A percentile compares a stretch with the other conserved stretches of the same genome.
Evolutionary conservation across 2,888 invertebrate species (phyloP).

Genomic region (Dilophus febrilis): DNA sequence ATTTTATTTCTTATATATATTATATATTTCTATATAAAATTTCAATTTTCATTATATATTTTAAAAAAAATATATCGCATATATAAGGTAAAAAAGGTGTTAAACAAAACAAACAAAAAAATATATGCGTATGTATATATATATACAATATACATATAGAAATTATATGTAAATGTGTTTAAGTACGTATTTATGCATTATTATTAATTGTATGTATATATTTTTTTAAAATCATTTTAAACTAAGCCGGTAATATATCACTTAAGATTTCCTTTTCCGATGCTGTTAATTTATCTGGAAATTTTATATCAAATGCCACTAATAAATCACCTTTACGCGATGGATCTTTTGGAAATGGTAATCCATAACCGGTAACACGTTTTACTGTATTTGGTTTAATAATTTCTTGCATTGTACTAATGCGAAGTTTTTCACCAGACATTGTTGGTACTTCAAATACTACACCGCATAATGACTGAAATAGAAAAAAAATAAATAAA

Average conservation of each 20-base stretch:
- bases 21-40: too few species aligned
- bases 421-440: slow-evolving; percentile 65
- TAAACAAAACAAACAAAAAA: too few species aligned
- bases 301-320: slow-evolving; percentile 89
- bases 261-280: slow-evolving; percentile 76
- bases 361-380: slow-evolving; percentile 77
- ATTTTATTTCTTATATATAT: too few species aligned
- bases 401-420: slow-evolving; percentile 67
- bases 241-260: slow-evolving; percentile 55
- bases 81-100: too few species aligned
- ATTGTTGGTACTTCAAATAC: slow-evolving; percentile 83
- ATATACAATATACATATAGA: too few species aligned
- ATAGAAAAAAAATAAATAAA: slow-evolving; percentile 13
- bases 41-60: too few species aligned
- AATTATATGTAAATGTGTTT: too few species aligned
- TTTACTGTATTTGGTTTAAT: slow-evolving; percentile 83
- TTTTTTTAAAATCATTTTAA: too few species aligned
- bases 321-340: slow-evolving; percentile 66
- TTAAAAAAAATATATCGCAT: too few species aligned
- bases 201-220: too few species aligned
- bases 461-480: slow-evolving; percentile 83
- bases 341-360: slow-evolving; percentile 89
- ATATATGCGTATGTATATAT: too few species aligned
- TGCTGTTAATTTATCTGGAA: slow-evolving; percentile 69
- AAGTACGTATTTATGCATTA: too few species aligned